Conservation (phyloP, 2,797 vertebrate species). For the Halcyon smyrnensis region DNA sequence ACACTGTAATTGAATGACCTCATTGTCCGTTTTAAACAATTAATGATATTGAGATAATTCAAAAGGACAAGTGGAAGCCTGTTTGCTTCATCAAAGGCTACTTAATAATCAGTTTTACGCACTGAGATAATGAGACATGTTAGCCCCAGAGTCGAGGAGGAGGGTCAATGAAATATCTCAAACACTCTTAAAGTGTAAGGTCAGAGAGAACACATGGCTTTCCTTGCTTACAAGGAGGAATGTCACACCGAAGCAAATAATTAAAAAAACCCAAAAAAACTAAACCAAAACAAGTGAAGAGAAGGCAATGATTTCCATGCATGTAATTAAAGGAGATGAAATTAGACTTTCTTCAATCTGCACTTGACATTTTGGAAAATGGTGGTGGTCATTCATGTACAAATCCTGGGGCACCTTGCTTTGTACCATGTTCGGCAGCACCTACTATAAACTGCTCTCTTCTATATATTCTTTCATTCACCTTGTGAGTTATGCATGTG, state of each 20-base stretch:
- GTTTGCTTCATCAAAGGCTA: conserved; percentile 56
- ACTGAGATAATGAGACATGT: conserved; percentile 58
- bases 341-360: neutral
- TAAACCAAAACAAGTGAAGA: neutral
- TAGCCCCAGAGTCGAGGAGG: neutral
- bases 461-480: neutral
- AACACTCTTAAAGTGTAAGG: neutral
- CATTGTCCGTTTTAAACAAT: conserved; percentile 55
- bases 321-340: neutral
- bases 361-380: neutral
- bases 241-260: neutral
- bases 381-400: neutral
- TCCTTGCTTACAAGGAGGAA: neutral
- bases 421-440: neutral
- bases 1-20: conserved; percentile 15
- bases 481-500: neutral
- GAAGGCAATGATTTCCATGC: neutral
- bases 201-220: conserved; percentile 7
- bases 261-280: neutral
- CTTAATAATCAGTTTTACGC: conserved; percentile 68
- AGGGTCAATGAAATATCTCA: neutral
- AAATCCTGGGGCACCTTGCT: neutral
- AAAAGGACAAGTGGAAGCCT: conserved; percentile 60
- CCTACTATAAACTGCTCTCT: neutral
- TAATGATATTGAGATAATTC: conserved; percentile 65